A percentile compares a stretch with the other conserved stretches of the same genome.
Evolutionary conservation across 2,797 vertebrate species (phyloP).

Genomic region (Anguilla marmorata): DNA sequence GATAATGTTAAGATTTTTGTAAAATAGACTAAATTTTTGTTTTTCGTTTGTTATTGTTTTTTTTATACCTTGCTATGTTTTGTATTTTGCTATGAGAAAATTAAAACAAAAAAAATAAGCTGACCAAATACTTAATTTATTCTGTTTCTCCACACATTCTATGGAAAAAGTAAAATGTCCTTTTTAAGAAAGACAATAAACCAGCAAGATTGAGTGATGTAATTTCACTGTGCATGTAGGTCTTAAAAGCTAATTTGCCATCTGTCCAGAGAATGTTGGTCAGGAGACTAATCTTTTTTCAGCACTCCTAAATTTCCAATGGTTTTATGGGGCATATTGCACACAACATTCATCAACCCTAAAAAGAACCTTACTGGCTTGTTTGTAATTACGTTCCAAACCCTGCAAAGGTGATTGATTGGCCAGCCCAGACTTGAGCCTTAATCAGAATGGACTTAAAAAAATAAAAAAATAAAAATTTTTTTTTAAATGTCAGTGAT

Average conservation of each 20-base stretch:
- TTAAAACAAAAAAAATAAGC: conserved; percentile 38
- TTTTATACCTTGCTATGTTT: conserved; percentile 51
- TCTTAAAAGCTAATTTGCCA: not conserved
- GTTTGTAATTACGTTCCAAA: not conserved
- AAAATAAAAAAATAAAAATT: too few species aligned
- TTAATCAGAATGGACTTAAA: too few species aligned
- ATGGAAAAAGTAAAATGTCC: conserved; percentile 33
- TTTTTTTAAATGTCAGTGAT: too few species aligned
- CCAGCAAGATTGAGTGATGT: conserved; percentile 12
- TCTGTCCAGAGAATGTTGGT: not conserved
- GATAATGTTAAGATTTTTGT: conserved; percentile 41
- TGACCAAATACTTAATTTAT: conserved; percentile 45
- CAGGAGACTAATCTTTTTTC: not conserved
- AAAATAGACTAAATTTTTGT: conserved; percentile 41
- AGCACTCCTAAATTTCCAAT: not conserved
- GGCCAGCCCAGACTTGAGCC: not conserved
- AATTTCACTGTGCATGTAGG: not conserved
- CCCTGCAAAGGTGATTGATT: not conserved
- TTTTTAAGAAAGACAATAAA: conserved; percentile 35
- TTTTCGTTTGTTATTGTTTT: conserved; percentile 30
- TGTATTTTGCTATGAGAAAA: conserved; percentile 49
- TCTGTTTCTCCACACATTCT: conserved; percentile 30
- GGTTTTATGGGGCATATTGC: not conserved
- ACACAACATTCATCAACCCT: not conserved
- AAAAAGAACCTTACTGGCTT: not conserved